Percentiles rank a stretch among this genome's conserved stretches.
phyloP scores from a whole-genome alignment of 1,140 invertebrate genomes.

The Camponotus pennsylvanicus region DNA sequence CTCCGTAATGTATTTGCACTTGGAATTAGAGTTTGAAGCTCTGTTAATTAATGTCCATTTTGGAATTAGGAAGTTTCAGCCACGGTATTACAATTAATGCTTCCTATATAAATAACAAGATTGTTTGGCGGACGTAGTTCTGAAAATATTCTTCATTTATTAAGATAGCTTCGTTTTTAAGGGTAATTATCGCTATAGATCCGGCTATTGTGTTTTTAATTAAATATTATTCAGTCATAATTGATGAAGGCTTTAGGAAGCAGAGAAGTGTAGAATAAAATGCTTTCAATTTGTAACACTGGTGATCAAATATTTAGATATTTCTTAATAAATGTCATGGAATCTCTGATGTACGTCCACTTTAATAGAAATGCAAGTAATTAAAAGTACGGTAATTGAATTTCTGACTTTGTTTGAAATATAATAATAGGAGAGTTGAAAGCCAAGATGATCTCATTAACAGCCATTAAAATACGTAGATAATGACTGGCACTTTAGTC shows the following conservation, averaged over 20 bases:
- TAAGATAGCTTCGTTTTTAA: background rate
- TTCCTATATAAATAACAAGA: constrained; percentile 59
- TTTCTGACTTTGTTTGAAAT: constrained; percentile 28
- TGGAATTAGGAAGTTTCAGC: constrained; percentile 72
- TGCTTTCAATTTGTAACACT: constrained; percentile 18
- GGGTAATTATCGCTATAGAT: constrained; percentile 21
- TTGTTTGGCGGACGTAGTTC: constrained; percentile 26
- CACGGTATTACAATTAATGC: constrained; percentile 72
- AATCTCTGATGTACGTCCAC: background rate
- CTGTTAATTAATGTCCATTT: constrained; percentile 73
- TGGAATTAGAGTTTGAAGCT: constrained; percentile 67
- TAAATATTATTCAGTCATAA: constrained; percentile 4
- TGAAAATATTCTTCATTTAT: constrained; percentile 49
- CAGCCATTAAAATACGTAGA: constrained; percentile 9
- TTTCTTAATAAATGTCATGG: constrained; percentile 28
- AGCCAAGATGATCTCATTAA: background rate
- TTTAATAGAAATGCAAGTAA: constrained; percentile 32
- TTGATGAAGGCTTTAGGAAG: background rate
- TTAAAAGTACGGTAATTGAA: constrained; percentile 52
- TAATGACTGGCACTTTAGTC: background rate
- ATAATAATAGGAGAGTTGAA: constrained; percentile 4
- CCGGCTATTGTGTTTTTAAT: constrained; percentile 27
- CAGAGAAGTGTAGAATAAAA: background rate
- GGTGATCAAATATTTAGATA: constrained; percentile 23
- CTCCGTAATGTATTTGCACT: constrained; percentile 64